Conservation (phyloP, 1,140 invertebrate genomes). For the Brachionus sp. region DNA sequence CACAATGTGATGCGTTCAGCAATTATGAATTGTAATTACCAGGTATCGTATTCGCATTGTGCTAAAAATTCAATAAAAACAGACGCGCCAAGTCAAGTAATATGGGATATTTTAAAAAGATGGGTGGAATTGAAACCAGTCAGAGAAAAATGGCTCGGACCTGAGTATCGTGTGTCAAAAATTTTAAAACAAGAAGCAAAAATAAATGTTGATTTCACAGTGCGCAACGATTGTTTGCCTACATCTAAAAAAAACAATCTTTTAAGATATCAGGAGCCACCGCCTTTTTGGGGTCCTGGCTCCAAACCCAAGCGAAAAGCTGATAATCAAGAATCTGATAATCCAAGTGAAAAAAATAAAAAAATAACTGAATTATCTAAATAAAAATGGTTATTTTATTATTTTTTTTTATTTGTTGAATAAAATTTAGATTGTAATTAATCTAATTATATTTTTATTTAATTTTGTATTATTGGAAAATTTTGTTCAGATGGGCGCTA, state of each 20-base stretch:
- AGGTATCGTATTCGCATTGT: conserved; percentile 86
- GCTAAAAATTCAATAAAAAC: conserved; percentile 85
- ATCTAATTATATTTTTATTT: neutral
- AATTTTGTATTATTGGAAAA: neutral
- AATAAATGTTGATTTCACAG: conserved; percentile 25
- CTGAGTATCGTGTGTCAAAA: neutral
- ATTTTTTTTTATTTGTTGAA: neutral
- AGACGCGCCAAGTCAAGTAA: conserved; percentile 74
- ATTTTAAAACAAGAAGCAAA: conserved; percentile 1
- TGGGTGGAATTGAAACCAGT: conserved; percentile 39
- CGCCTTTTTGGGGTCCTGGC: conserved; percentile 33
- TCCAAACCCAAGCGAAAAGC: conserved; percentile 26
- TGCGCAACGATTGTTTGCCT: neutral
- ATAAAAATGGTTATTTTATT: conserved; percentile 14
- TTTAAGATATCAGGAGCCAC: conserved; percentile 31
- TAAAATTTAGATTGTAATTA: conserved; percentile 39
- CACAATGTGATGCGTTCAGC: conserved; percentile 75
- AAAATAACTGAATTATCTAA: neutral
- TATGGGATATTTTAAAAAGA: conserved; percentile 69
- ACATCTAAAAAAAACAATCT: conserved; percentile 33
- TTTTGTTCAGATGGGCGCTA: neutral
- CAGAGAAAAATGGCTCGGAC: conserved; percentile 17
- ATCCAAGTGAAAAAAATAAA: neutral
- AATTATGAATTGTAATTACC: conserved; percentile 83
- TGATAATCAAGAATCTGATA: neutral